Evolutionary conservation across 1,140 invertebrate genomes (phyloP), one percentile per base, ranked within the genome.

Genomic region (Drosophila dunni): DNA sequence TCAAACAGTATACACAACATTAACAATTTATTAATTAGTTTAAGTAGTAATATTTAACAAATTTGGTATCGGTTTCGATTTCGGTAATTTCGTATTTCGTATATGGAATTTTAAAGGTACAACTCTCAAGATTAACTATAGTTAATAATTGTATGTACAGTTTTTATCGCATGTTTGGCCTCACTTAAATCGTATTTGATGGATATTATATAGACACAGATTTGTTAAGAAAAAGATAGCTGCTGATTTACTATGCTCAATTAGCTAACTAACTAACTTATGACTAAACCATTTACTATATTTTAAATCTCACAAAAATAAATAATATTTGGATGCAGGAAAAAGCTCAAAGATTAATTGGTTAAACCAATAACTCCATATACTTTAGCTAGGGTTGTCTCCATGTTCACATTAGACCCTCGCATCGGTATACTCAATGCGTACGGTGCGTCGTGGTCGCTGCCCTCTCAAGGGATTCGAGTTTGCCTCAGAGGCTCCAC

Each of bases 401-500:
- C 4, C 29, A 24, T 17, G 10, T 13, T 7, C 34, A 7, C 29
- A 20, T 33, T 75, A 88, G 13, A 89, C 84, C 63, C 53, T 75
- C 10, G 84, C 84, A 85, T 89, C 84, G 53, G 77, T 89, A 42
- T 89, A 89, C 65, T 89, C 84, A 8, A 89, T 81, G 45, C 84
- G 84, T 11, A 89, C 84, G n/a, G 83, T 75, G 15, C 83, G 84
- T 36, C 84, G 66, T 69, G 83, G 70, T 20, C 84, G 76, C 84
- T 88, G 79, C 34, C 66, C 68, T 24, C 71, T 54, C 53, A 64
- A 38, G n/a, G 64, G 36, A 34, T 38, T 60, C 42, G 64, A 42
- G 38, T 45, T 51, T 11, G 20, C 56, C 17, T 64, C 77, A 36
- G 54, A 65, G 53, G 70, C 36, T 51, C 63, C 34, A 53, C 72